These are phyloP conservation scores for Ammodramus savannarum DNA, from an alignment of 2,113 vertebrate genomes.

Conservation along the genomic window DNA sequence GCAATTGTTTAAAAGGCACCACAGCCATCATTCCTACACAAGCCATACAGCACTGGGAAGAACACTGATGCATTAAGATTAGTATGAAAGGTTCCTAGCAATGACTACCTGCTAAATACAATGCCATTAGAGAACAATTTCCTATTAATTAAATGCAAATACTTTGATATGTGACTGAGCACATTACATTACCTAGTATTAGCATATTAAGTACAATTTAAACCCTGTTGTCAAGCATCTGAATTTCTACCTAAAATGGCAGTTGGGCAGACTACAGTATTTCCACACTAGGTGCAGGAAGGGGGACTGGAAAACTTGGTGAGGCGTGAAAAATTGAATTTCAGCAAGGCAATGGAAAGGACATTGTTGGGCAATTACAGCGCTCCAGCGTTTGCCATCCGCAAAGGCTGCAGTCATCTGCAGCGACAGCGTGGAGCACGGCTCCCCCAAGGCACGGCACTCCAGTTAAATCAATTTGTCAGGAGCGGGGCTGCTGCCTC, in stretches of 20 bases:
- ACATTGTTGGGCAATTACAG: slow-evolving; percentile 41
- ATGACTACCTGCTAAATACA: slow-evolving; percentile 1
- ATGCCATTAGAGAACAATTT: not conserved
- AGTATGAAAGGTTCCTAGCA: not conserved
- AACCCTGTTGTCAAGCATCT: not conserved
- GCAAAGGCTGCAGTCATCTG: slow-evolving; percentile 39
- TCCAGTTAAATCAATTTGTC: slow-evolving; percentile 71
- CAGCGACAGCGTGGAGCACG: not conserved
- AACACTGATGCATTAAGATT: not conserved
- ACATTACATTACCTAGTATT: not conserved
- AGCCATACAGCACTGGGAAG: accelerated
- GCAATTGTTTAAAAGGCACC: not conserved
- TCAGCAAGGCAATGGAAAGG: slow-evolving; percentile 15
- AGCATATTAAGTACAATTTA: not conserved
- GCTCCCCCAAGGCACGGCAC: slow-evolving; percentile 48
- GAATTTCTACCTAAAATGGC: not conserved
- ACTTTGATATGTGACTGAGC: not conserved
- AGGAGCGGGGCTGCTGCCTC: not conserved
- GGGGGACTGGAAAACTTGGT: not conserved
- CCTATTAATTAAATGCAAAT: slow-evolving; percentile 28
- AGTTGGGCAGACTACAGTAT: not conserved
- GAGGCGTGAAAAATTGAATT: slow-evolving; percentile 41
- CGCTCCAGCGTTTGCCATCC: not conserved
- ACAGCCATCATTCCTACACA: not conserved
- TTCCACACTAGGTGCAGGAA: not conserved